phyloP scores from a whole-genome alignment of 2,113 vertebrate species.

The Vulpes lagopus region DNA sequence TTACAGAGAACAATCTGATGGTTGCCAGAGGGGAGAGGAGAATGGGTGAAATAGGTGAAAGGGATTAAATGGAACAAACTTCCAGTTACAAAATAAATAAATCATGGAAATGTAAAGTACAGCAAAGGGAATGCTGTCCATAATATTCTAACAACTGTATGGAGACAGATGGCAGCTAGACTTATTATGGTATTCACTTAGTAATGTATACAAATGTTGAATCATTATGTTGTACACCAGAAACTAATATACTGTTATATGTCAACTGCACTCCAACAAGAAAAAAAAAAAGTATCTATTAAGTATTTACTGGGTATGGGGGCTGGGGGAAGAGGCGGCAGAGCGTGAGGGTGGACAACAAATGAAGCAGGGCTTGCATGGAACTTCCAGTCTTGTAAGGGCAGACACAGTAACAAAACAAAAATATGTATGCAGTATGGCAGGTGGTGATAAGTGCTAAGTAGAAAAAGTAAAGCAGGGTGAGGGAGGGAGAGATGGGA shows the following conservation, averaged over 20 bases:
- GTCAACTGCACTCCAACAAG: not conserved
- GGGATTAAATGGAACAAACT: not conserved
- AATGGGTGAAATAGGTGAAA: not conserved
- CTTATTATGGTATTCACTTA: not conserved
- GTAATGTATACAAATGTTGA: not conserved
- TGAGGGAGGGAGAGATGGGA: not conserved
- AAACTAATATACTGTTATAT: not conserved
- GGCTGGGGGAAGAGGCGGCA: not conserved
- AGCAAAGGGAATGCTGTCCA: not conserved
- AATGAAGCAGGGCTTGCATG: not conserved
- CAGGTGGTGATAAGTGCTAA: not conserved
- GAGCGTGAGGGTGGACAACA: not conserved
- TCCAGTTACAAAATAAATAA: not conserved
- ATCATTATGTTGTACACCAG: not conserved
- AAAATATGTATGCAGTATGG: not conserved
- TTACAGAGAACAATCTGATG: not conserved
- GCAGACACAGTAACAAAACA: not conserved
- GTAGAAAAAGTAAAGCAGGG: not conserved
- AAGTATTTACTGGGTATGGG: not conserved
- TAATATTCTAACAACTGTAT: not conserved
- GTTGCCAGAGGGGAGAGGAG: not conserved
- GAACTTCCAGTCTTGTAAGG: not conserved
- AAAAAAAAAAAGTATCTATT: not conserved
- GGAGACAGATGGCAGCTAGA: not conserved
- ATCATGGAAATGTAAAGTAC: not conserved